Evolutionary conservation across 2,888 invertebrate genomes (phyloP).

Genomic region (Sinodicranocentrus sp.): DNA sequence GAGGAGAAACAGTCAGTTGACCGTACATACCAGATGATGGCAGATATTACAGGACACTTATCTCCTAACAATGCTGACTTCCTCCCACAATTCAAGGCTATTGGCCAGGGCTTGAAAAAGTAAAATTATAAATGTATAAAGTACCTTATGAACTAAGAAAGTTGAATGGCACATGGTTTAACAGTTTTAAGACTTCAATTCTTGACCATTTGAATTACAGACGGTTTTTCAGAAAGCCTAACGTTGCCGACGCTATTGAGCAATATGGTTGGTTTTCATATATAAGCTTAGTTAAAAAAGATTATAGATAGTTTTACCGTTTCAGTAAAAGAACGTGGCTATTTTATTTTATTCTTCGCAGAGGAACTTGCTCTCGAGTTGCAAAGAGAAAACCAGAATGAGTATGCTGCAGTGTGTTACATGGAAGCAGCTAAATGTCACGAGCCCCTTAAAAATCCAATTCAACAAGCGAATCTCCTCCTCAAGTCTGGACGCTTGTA

Average conservation of each 20-base stretch:
- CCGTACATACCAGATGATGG: no score
- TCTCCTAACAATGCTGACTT: conserved; percentile 72
- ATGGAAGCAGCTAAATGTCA: conserved; percentile 75
- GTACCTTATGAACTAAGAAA: no score
- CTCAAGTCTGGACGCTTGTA: conserved; percentile 70
- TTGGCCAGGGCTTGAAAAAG: conserved; percentile 76
- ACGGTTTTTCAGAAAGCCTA: conserved; percentile 76
- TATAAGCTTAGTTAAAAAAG: not conserved
- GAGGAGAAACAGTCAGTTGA: no score
- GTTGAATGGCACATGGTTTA: no score
- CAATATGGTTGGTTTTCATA: conserved; percentile 72
- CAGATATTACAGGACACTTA: conserved; percentile 56
- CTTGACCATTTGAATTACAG: conserved; percentile 57
- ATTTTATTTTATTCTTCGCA: no score
- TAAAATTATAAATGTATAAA: no score
- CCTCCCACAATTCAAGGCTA: conserved; percentile 74
- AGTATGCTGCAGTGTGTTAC: conserved; percentile 75
- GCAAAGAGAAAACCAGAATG: conserved; percentile 73
- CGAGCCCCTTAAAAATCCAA: conserved; percentile 72
- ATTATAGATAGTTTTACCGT: no score
- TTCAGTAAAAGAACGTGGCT: no score
- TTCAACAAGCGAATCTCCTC: conserved; percentile 72
- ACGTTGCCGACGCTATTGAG: conserved; percentile 75
- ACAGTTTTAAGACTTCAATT: no score
- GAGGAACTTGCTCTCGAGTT: conserved; percentile 73